Evolutionary conservation across 2,888 invertebrate species (phyloP).

Genomic region (Diadromus collaris): DNA sequence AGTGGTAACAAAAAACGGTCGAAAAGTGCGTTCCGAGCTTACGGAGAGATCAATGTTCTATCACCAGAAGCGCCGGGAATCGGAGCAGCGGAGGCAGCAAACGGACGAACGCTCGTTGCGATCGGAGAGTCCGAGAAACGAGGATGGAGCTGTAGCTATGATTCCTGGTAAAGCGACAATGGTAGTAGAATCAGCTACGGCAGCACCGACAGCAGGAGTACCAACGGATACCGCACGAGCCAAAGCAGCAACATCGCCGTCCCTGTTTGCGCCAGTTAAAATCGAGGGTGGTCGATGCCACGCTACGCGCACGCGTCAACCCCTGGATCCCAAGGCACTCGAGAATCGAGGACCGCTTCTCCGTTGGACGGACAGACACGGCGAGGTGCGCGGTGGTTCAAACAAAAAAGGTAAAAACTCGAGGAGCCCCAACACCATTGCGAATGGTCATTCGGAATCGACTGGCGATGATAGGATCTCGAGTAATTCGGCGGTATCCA

Average conservation of each 20-base stretch:
- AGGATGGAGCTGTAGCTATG: constrained; percentile 47
- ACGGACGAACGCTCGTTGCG: constrained; percentile 52
- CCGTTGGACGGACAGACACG: constrained; percentile 76
- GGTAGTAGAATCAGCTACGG: constrained; percentile 46
- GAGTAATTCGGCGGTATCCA: background rate
- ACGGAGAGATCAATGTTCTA: constrained; percentile 55
- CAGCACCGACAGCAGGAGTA: constrained; percentile 32
- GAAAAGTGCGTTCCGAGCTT: constrained; percentile 61
- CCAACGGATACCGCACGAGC: constrained; percentile 48
- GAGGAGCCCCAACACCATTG: background rate
- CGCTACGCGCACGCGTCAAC: constrained; percentile 75
- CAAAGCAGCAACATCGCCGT: constrained; percentile 53
- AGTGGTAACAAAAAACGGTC: constrained; percentile 64
- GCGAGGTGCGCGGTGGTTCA: constrained; percentile 29
- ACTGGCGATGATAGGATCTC: background rate
- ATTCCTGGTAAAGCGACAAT: constrained; percentile 54
- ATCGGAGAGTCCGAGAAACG: constrained; percentile 57
- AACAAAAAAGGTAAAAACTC: constrained; percentile 19
- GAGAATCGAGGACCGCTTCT: constrained; percentile 80
- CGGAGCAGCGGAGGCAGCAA: constrained; percentile 48
- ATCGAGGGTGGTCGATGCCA: constrained; percentile 68
- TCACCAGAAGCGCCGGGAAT: constrained; percentile 51
- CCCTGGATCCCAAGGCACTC: constrained; percentile 80
- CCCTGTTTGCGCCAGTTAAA: constrained; percentile 63
- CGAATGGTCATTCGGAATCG: constrained; percentile 8